Percentiles rank a stretch among this genome's conserved stretches.
Evolutionary conservation across 2,113 vertebrate genomes (phyloP).

Genomic region (Ciconia maguari): DNA sequence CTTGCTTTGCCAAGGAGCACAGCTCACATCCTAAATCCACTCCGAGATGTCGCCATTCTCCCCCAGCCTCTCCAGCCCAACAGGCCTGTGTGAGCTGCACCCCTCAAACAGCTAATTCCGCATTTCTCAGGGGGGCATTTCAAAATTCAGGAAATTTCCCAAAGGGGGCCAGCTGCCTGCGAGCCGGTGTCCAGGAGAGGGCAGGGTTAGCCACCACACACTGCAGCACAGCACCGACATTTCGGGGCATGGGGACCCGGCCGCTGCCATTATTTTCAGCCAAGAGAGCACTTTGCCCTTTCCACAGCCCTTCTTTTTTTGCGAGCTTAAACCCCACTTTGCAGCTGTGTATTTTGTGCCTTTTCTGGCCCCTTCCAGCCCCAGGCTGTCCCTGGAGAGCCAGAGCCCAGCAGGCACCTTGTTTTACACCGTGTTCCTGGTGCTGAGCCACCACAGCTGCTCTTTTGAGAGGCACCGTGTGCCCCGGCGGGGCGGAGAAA

Average conservation of each 20-base stretch:
- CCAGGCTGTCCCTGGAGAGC: not conserved
- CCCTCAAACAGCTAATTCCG: not conserved
- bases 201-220: not conserved
- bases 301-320: not conserved
- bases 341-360: not conserved
- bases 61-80: not conserved
- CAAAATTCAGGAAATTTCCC: not conserved
- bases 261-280: not conserved
- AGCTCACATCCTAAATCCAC: not conserved
- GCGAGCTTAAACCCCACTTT: not conserved
- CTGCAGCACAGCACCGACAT: not conserved
- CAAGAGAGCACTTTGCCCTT: not conserved
- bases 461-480: not conserved
- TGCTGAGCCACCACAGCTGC: not conserved
- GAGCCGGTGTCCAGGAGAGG: not conserved
- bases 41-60: accelerated
- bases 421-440: not conserved
- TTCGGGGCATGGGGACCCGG: accelerated
- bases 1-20: not conserved
- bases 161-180: accelerated
- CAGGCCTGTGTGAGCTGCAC: not conserved
- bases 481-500: not conserved
- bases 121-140: not conserved
- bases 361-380: not conserved
- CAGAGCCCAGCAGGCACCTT: not conserved